Evolutionary conservation across 2,797 vertebrate genomes (phyloP).

Genomic region (Macropodus opercularis): DNA sequence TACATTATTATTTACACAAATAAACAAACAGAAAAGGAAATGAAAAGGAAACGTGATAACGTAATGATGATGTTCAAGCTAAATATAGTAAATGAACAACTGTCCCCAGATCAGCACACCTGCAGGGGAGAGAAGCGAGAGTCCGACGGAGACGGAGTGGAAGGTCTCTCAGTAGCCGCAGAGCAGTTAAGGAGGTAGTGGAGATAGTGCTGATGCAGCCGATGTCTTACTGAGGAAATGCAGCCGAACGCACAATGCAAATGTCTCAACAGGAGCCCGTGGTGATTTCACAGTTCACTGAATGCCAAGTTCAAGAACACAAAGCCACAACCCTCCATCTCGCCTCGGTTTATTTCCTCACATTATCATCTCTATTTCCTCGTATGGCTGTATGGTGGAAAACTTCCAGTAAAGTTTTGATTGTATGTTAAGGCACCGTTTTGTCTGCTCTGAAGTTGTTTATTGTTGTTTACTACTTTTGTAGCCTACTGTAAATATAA

Average conservation of each 20-base stretch:
- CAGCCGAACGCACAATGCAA: conserved; percentile 3
- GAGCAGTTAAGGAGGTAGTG: neutral
- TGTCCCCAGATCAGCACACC: neutral
- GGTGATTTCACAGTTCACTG: conserved; percentile 21
- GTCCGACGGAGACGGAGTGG: neutral
- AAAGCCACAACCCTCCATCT: neutral
- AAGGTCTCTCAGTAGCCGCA: neutral
- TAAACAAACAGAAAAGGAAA: neutral
- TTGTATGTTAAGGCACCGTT: too few relatives aligned
- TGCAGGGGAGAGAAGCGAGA: neutral
- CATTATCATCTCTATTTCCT: neutral
- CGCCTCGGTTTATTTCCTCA: neutral
- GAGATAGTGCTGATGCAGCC: neutral
- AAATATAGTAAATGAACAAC: neutral
- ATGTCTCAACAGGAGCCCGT: neutral
- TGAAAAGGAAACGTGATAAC: neutral
- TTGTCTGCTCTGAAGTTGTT: too few relatives aligned
- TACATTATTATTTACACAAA: neutral
- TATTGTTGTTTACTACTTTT: too few relatives aligned
- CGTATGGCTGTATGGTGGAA: too few relatives aligned
- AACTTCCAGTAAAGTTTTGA: too few relatives aligned
- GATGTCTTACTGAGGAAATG: neutral
- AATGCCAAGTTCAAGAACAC: neutral
- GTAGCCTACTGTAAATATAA: too few relatives aligned
- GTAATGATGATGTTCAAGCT: conserved; percentile 2